Percentiles rank a stretch among this genome's conserved stretches.
Conservation (phyloP, 2,888 invertebrate species). For the Dynastes maya region DNA sequence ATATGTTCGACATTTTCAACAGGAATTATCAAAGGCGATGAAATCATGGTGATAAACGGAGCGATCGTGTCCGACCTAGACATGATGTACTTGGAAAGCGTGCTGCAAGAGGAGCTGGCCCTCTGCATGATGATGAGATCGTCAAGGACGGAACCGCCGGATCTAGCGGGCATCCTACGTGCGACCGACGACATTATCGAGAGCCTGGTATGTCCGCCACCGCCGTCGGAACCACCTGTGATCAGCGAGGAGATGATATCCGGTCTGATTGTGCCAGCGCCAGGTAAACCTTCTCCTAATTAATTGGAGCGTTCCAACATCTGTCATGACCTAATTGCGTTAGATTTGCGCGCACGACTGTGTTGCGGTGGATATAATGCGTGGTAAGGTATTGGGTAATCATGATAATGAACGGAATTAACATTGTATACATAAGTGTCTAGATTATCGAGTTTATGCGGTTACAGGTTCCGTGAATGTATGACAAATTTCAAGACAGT, state of each 20-base stretch:
- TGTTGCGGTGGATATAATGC: neutral
- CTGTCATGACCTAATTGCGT: neutral
- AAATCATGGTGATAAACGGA: slow-evolving; percentile 99
- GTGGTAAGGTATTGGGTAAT: too few relatives aligned
- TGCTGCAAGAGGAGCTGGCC: slow-evolving; percentile 93
- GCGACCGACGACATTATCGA: slow-evolving; percentile 97
- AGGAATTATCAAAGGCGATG: slow-evolving; percentile 98
- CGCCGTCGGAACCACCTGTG: slow-evolving; percentile 93
- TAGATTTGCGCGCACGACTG: neutral
- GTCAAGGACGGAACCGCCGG: slow-evolving; percentile 86
- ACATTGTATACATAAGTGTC: too few relatives aligned
- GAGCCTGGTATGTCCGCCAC: slow-evolving; percentile 95
- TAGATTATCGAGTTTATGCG: too few relatives aligned
- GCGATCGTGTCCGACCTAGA: slow-evolving; percentile 98
- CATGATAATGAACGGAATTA: too few relatives aligned
- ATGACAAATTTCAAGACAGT: too few relatives aligned
- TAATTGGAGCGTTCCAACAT: neutral
- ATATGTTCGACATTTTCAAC: slow-evolving; percentile 60
- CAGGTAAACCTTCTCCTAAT: slow-evolving; percentile 72
- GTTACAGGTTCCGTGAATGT: too few relatives aligned
- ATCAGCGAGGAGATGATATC: slow-evolving; percentile 97
- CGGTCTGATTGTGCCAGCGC: slow-evolving; percentile 96
- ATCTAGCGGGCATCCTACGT: slow-evolving; percentile 79
- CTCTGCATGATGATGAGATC: slow-evolving; percentile 98
- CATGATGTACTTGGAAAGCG: slow-evolving; percentile 99